Evolutionary conservation across 2,888 invertebrate species (phyloP).

Genomic region (Drosophila greeni): DNA sequence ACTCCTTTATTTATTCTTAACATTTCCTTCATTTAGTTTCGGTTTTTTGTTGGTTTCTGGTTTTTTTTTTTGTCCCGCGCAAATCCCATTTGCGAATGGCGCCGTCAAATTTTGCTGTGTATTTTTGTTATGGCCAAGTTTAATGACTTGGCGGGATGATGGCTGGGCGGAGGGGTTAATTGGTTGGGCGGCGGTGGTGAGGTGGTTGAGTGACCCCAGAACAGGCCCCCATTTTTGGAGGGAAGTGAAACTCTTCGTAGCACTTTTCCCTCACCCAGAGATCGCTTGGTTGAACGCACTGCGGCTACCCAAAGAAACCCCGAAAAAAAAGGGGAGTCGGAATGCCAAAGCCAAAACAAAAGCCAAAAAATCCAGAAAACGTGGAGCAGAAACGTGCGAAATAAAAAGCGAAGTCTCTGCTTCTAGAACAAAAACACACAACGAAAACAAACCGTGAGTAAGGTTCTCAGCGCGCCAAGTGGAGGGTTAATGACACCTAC

Average conservation of each 20-base stretch:
- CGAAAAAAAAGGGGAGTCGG: conserved; percentile 14
- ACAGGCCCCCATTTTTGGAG: conserved; percentile 10
- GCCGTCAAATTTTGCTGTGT: conserved; percentile 7
- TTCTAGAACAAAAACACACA: conserved; percentile 46
- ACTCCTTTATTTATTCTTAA: background rate
- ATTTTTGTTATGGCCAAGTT: conserved; percentile 26
- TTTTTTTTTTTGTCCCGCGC: conserved; percentile 3
- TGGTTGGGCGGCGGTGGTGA: conserved; percentile 5
- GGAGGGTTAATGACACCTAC: conserved; percentile 65
- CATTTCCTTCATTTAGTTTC: background rate
- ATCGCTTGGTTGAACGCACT: conserved; percentile 1
- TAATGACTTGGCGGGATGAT: conserved; percentile 15
- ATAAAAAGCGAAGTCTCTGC: conserved; percentile 58
- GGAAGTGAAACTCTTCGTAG: background rate
- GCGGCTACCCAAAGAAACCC: conserved; percentile 7
- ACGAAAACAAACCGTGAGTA: conserved; percentile 46
- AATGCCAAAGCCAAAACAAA: conserved; percentile 66
- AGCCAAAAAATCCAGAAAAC: conserved; percentile 59
- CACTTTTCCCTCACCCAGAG: background rate
- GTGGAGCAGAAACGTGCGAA: conserved; percentile 67
- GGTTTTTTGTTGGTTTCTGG: background rate
- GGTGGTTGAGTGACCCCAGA: conserved; percentile 10
- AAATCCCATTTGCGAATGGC: conserved; percentile 16
- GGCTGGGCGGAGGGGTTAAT: conserved; percentile 7
- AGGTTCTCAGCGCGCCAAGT: conserved; percentile 63